Base-by-base conservation (phyloP, 2,113 vertebrate genomes). In the Edolisoma coerulescens region DNA sequence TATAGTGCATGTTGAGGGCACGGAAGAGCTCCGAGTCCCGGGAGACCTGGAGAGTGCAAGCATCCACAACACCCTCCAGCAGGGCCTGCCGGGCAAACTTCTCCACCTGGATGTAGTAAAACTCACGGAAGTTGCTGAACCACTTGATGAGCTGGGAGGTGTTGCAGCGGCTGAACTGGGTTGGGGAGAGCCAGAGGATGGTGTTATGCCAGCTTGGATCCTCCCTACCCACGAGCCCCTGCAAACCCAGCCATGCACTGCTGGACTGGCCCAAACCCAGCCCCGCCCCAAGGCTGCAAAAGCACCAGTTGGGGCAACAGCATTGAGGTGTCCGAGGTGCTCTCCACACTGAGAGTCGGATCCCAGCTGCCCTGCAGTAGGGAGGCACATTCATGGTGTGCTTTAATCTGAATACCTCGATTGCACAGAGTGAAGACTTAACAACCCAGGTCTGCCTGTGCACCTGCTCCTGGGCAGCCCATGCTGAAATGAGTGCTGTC, bases 41-140 rank as follows among this genome's bases (percentile, higher is more conserved):
- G 87, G 98, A 98, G 64, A 99, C 98, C n/a, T 96, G 97, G 32
- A 99, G 98, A 64, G 98, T 97, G 59, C 98, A 95, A 42, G 98
- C 95, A 1, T 99, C 98, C 9, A 88, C 96, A 37, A 99, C 65
- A 1, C 99, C 99, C 19, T 99, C 99, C 18, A 98, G 95, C 63
- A 99, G 98, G 21, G 99, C 98, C 98, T 99, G 99, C 16, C 99
- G 98, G 42, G 99, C 99, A 91, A 98, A 99, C 97, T 99, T 99
- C 97, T 99, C 99, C 98, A 99, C 99, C 97, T 99, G 99, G 97
- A 99, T 99, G 96, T 99, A 99, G 97, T 99, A 99, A 97, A 99
- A 99, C 97, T 99, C 99, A 14, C 99, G 98, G 95, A 99, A 99
- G 97, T 99, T 99, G 96, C 99, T 99, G 98, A 99, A 99, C 99